A percentile compares a stretch with the other conserved stretches of the same genome.
These are phyloP conservation scores for Pseudococcus viburni DNA, from an alignment of 2,888 invertebrate species.

Conservation along the genomic window DNA sequence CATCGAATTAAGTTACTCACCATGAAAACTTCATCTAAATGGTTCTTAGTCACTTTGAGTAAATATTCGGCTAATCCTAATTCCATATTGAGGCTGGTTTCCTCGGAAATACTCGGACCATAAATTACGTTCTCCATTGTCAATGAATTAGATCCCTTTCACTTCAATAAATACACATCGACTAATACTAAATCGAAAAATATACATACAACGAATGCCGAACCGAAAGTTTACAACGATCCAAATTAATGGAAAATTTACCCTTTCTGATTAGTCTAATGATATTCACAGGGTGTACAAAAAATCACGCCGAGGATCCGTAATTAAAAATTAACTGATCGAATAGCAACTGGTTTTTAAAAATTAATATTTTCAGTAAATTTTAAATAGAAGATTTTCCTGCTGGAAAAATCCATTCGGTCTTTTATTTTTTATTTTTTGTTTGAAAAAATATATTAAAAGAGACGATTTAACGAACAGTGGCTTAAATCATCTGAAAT, in stretches of 20 bases:
- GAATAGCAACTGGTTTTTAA: not conserved
- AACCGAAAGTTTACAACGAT: not conserved
- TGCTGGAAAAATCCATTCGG: not conserved
- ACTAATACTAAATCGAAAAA: not conserved
- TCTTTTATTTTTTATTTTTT: not conserved
- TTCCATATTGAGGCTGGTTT: conserved; percentile 21
- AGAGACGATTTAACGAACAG: not conserved
- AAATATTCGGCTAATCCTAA: conserved; percentile 33
- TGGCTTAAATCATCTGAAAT: not conserved
- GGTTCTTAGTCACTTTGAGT: conserved; percentile 35
- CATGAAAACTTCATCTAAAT: conserved; percentile 41
- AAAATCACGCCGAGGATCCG: not conserved
- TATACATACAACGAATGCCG: not conserved
- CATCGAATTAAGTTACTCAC: conserved; percentile 5
- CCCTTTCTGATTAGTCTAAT: not conserved
- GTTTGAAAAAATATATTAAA: not conserved
- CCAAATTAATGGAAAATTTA: conserved; percentile 11
- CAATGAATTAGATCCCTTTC: not conserved
- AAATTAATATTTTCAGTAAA: not conserved
- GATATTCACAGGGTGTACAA: conserved; percentile 24
- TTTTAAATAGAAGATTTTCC: not conserved
- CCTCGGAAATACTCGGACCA: conserved; percentile 1
- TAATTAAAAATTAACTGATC: not conserved
- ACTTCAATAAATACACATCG: not conserved
- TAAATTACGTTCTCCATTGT: conserved; percentile 43